These are phyloP conservation scores for Anabas testudineus DNA, from an alignment of 2,797 vertebrate genomes.

Conservation along the genomic window DNA sequence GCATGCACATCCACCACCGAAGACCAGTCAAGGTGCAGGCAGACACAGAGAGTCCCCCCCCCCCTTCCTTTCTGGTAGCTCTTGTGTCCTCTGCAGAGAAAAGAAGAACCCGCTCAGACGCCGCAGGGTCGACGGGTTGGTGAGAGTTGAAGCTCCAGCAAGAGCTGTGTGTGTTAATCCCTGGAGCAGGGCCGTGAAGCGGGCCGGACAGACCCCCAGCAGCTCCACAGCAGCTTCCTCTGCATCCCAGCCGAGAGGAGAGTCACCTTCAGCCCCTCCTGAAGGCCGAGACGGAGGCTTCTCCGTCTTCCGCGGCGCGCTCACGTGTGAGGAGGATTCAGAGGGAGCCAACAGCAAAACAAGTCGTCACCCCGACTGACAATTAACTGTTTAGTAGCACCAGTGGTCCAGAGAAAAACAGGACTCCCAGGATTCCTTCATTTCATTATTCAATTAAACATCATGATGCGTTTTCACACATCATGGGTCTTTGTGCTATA, in stretches of 20 bases:
- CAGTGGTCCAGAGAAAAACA: neutral
- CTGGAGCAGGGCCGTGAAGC: conserved; percentile 49
- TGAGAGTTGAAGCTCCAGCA: neutral
- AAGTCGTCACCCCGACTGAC: conserved; percentile 55
- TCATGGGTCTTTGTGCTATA: no score
- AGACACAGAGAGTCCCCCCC: neutral
- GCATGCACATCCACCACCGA: conserved; percentile 87
- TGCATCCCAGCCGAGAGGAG: conserved; percentile 83
- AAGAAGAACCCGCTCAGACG: neutral
- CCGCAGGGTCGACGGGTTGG: conserved; percentile 4
- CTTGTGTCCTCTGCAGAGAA: conserved; percentile 35
- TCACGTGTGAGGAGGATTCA: conserved; percentile 60
- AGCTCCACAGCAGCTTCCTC: conserved; percentile 68
- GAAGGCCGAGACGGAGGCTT: conserved; percentile 72
- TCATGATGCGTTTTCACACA: no score
- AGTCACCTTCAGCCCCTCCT: conserved; percentile 86
- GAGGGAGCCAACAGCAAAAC: conserved; percentile 58
- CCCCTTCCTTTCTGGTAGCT: neutral
- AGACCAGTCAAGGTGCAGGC: conserved; percentile 9
- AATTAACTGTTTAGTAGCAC: conserved; percentile 58
- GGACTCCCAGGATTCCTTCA: no score
- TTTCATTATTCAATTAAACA: no score
- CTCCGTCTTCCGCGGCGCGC: conserved; percentile 64
- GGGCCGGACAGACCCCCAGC: conserved; percentile 54
- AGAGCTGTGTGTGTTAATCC: conserved; percentile 49